These are phyloP conservation scores for Pristionchus exspectatus DNA, from an alignment of 2,888 invertebrate species.

Conservation along the genomic window DNA sequence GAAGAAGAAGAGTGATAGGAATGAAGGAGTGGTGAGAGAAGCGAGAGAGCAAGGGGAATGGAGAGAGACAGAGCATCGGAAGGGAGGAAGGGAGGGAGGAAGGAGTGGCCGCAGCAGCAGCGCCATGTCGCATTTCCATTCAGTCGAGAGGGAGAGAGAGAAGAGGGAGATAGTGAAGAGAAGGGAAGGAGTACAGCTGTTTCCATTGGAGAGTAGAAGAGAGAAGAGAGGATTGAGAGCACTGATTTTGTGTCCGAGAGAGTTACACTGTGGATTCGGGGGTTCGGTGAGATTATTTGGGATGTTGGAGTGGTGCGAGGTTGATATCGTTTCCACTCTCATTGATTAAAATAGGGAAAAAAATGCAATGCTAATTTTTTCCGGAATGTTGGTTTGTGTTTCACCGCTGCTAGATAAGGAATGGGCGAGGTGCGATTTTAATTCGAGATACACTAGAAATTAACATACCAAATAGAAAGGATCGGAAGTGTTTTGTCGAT, in stretches of 20 bases:
- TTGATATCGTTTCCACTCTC: neutral
- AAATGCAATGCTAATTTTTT: no score
- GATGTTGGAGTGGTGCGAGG: neutral
- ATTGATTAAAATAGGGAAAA: no score
- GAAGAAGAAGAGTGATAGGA: slow-evolving; percentile 34
- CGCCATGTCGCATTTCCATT: slow-evolving; percentile 1
- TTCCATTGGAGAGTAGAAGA: neutral
- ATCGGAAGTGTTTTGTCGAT: neutral
- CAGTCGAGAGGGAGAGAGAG: neutral
- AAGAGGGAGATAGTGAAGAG: neutral
- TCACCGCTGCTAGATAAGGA: no score
- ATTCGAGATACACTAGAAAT: neutral
- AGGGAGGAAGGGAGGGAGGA: neutral
- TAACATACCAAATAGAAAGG: neutral
- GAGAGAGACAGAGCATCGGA: neutral
- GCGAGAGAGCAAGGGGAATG: no score
- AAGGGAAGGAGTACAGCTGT: neutral
- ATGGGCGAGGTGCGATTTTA: neutral
- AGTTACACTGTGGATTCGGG: neutral
- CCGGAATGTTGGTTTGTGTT: no score
- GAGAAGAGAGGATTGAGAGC: neutral
- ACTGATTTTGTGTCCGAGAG: neutral
- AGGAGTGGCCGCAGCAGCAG: neutral
- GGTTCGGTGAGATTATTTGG: neutral
- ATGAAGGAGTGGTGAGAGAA: neutral